A percentile compares a stretch with the other conserved stretches of the same genome.
Conservation (phyloP, 2,113 vertebrate genomes). For the Brachyhypopomus gauderio region DNA sequence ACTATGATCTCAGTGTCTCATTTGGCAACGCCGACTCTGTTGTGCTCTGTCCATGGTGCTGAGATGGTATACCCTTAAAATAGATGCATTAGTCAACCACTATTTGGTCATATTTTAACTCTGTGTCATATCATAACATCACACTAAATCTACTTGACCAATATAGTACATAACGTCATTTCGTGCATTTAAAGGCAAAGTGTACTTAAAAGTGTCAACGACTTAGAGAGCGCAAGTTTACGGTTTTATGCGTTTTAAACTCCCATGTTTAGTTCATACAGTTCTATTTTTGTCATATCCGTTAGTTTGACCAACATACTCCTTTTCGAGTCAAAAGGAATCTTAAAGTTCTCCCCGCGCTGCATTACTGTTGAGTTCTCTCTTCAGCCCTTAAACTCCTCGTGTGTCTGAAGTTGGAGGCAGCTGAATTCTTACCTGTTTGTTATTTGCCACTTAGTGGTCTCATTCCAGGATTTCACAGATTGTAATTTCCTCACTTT, state of each 20-base stretch:
- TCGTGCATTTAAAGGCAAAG: not conserved
- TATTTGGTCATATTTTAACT: constrained; percentile 18
- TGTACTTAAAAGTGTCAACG: not conserved
- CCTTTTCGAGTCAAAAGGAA: not conserved
- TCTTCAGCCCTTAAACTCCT: not conserved
- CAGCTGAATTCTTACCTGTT: constrained; percentile 51
- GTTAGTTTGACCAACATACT: not conserved
- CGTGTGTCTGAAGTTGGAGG: constrained; percentile 9
- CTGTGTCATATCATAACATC: not conserved
- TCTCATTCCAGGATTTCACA: constrained; percentile 56
- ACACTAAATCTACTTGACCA: not conserved
- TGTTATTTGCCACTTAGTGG: constrained; percentile 58
- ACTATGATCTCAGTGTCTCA: constrained; percentile 9
- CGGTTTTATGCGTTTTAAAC: not conserved
- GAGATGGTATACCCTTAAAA: constrained; percentile 44
- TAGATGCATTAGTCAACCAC: constrained; percentile 24
- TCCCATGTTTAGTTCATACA: not conserved
- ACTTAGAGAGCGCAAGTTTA: not conserved
- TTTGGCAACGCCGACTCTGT: constrained; percentile 40
- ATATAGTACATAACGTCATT: not conserved
- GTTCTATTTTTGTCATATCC: not conserved
- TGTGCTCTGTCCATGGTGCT: constrained; percentile 61
- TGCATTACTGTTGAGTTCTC: not conserved
- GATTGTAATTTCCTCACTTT: constrained; percentile 60
- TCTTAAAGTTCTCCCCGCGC: not conserved